Evolutionary conservation across 2,888 invertebrate species (phyloP), one percentile per base, ranked within the genome.

Genomic region (Lysandra bellargus): DNA sequence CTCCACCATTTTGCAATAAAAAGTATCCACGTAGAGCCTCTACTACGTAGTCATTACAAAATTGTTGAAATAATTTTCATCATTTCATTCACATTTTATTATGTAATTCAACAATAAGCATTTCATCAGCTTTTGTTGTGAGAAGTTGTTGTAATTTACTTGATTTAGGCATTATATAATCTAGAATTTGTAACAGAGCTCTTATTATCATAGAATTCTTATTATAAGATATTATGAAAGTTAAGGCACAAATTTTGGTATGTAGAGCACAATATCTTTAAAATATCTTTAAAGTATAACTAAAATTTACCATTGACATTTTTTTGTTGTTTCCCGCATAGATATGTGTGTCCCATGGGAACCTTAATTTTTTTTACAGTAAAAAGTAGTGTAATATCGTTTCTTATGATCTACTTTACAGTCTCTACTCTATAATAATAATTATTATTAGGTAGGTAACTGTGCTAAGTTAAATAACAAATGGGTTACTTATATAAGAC

Each of bases 51-150:
- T 5, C 69, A 33, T 69, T 69, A 37, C 69, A 69, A 69, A 69
- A 33, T 33, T 37, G 33, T 33, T 69, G 33, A 69, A 69, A 5
- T 69, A 17, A 37, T 69, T 69, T 69, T 69, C 37, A 17, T 33
- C 33, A 33, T 37, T 69, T 69, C 69, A 69, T 69, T 69, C 69
- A 33, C 33, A 69, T 69, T 69, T 69, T 69, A 69, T 69, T 69
- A 37, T 33, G 37, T 69, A 69, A 69, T 69, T 69, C 37, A 30
- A 69, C 69, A 69, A 17, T 69, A 69, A 33, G 69, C 4, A 30
- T 69, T 69, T 69, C 69, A 17, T 14, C 69, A 69, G 33, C 69
- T 69, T 69, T 69, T 69, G 37, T 69, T 69, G 69, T 33, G 33
- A 14, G 69, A 37, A 69, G 33, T 69, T 33, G 69, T 33, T 5